Evolutionary conservation across 2,888 invertebrate genomes (phyloP), one percentile per base, ranked within the genome.

Genomic region (Hydroisotoma schaefferi): DNA sequence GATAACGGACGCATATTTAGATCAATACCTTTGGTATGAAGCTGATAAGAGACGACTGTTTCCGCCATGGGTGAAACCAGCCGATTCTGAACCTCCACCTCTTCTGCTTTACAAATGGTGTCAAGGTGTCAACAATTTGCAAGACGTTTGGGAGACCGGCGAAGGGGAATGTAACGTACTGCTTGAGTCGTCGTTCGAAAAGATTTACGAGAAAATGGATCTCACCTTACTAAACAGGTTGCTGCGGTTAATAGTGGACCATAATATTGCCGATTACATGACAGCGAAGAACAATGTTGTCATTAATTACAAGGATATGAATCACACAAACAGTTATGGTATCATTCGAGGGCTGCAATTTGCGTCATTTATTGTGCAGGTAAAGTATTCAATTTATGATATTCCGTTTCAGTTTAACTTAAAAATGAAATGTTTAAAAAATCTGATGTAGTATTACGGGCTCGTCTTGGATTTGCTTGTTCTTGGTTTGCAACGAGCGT

Each of bases 251-350:
- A 99, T 99, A 73, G 98, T 99, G 43, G 99, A 99, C 80, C 99
- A 99, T 79, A 99, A 99, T 78, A 99, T 99, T 75, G 99, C 99
- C 72, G 99, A 99, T 84, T 99, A 99, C 80, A 99, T 99, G 97
- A 98, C 99, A 0, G 97, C 99, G 2, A 99, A 99, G 79, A 99
- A 99, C 79, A 99, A 99, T 80, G 95, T 99, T n/a, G 93, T 97
- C 56, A 98, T 99, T 69, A 99, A 98, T 79, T 99, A 99, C 80
- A 99, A 98, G 82, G 99, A 99, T 77, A 99, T 99, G 99, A 99
- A 99, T 79, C 99, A 99, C 78, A 98, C 97, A 0, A 99, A 99
- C 84, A 95, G 97, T 73, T 99, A 99, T 77, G 99, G 99, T 60
- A 94, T 97, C 61, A 94, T 97, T 74, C 84, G 98, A 53, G 99